Base-by-base conservation (phyloP, 1,140 invertebrate species). In the Pogonognathellus flavescens region DNA sequence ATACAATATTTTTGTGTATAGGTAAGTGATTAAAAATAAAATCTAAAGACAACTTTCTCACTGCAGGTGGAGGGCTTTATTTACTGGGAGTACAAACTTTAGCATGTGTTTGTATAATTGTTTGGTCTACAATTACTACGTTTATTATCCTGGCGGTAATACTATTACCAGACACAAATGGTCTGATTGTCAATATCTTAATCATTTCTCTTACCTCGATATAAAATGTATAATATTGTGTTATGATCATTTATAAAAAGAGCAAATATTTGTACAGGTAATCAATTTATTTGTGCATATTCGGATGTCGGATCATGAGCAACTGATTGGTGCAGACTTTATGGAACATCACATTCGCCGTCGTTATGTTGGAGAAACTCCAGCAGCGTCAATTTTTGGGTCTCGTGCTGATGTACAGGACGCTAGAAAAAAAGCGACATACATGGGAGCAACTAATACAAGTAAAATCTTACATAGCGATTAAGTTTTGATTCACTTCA, bases 291-390 rank as follows among this genome's bases (percentile, higher is more conserved):
- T 97, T 8, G 92, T 96, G 88, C 94, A 94, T 9, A 96, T 98
- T 82, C 92, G 96, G 55, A 96, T 97, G 95, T 93, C 94, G 72
- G 93, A 94, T 1, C 93, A 95, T 85, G 95, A 96, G 82, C 96
- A 98, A 90, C 91, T 97, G 20, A 90, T 97, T 0, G 96, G 96
- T 7, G 96, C 96, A 16, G 96, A 97, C 92, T 92, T 97, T 16
- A 94, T 94, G 0, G 96, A 97, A 90, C 96, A 97, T 91, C 93
- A 93, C 70, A 94, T 97, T 81, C 93, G 94, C 89, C 91, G 92
- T 22, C 85, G 89, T 52, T 87, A 93, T 91, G 92, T 93, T 50
- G 94, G 93, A 18, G 91, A 94, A 4, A 93, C 92, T 11, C 90
- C 93, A 89, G 93, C 93, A 1, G 88, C 94, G 70, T 93, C 93